These are phyloP conservation scores for Campoplex nolae DNA, from an alignment of 2,888 invertebrate species.

Conservation along the genomic window DNA sequence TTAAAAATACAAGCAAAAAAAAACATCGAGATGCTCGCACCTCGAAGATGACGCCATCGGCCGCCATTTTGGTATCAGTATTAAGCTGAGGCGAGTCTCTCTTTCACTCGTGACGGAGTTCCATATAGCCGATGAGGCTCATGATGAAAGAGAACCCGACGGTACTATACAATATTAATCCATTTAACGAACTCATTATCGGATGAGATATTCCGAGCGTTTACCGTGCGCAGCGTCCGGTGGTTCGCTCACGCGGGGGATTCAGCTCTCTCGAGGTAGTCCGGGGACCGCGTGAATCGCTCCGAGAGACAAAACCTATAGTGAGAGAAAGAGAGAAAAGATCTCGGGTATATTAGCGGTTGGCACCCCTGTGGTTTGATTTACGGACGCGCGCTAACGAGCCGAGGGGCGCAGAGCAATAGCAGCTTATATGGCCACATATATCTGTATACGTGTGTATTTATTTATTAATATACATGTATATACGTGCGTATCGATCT, in stretches of 20 bases:
- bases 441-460: slow-evolving; percentile 5
- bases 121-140: slow-evolving; percentile 16
- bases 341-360: slow-evolving; percentile 81
- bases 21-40: neutral
- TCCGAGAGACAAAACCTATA: slow-evolving; percentile 25
- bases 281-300: slow-evolving; percentile 54
- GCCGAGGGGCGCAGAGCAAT: slow-evolving; percentile 73
- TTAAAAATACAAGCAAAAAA: neutral
- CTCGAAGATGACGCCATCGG: slow-evolving; percentile 18
- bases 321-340: slow-evolving; percentile 37
- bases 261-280: slow-evolving; percentile 57
- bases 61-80: slow-evolving; percentile 59
- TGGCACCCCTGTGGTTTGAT: slow-evolving; percentile 84
- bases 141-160: slow-evolving; percentile 34
- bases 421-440: slow-evolving; percentile 34
- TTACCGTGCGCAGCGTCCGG: slow-evolving; percentile 78
- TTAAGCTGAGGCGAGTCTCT: neutral
- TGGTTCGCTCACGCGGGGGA: slow-evolving; percentile 65
- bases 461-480: slow-evolving; percentile 2
- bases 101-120: neutral
- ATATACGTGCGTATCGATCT: slow-evolving; percentile 5
- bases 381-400: slow-evolving; percentile 83
- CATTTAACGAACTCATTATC: slow-evolving; percentile 84
- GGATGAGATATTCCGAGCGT: slow-evolving; percentile 82
- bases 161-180: slow-evolving; percentile 78